Percentiles rank a stretch among this genome's conserved stretches.
These are phyloP conservation scores for Periophthalmus magnuspinnatus DNA, from an alignment of 2,797 vertebrate species.

Conservation along the genomic window DNA sequence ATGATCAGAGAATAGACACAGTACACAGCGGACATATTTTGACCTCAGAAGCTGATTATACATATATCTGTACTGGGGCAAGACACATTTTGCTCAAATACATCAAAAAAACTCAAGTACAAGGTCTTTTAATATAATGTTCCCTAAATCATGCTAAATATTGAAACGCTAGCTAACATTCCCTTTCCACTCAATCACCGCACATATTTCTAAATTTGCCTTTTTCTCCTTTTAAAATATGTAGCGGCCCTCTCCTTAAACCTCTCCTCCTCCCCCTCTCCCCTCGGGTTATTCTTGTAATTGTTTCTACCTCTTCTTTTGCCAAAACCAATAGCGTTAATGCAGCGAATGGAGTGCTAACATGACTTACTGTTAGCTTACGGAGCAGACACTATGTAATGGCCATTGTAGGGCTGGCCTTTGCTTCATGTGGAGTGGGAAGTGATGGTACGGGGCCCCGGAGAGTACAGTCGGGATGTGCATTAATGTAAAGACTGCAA, in stretches of 20 bases:
- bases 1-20: too few relatives aligned
- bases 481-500: conserved; percentile 61
- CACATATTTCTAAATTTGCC: background rate
- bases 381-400: conserved; percentile 49
- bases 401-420: conserved; percentile 35
- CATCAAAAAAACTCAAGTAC: too few relatives aligned
- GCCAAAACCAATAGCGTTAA: conserved; percentile 12
- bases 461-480: conserved; percentile 67
- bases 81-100: too few relatives aligned
- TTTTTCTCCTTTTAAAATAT: background rate
- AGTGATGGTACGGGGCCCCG: conserved; percentile 50
- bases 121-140: background rate
- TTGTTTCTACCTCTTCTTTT: conserved; percentile 4
- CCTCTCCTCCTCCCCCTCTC: background rate
- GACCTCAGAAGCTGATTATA: too few relatives aligned
- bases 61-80: too few relatives aligned
- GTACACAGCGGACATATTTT: too few relatives aligned
- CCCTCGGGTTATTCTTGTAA: conserved; percentile 1
- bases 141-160: background rate
- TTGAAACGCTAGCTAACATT: background rate
- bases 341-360: conserved; percentile 2
- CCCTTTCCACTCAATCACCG: background rate
- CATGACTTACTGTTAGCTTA: conserved; percentile 38
- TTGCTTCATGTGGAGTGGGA: conserved; percentile 57
- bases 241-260: background rate